Percentiles rank a stretch among this genome's conserved stretches.
Conservation (phyloP, 2,797 vertebrate genomes). For the Danio choprae region DNA sequence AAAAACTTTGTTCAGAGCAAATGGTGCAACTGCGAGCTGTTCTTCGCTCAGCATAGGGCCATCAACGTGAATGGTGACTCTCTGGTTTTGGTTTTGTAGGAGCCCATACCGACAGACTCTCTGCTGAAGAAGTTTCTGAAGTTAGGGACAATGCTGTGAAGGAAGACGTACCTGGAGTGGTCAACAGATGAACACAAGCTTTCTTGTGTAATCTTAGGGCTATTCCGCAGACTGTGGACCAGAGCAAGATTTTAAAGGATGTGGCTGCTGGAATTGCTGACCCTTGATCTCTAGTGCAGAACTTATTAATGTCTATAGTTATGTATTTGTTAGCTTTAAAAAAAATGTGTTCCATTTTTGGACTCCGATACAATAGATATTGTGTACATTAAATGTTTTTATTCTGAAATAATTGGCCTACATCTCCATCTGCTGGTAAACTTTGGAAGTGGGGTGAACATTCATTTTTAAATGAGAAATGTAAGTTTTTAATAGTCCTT, state of each 20-base stretch:
- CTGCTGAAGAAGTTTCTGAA: constrained; percentile 84
- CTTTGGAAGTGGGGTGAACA: constrained; percentile 6
- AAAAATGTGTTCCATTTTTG: neutral
- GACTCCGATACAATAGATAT: neutral
- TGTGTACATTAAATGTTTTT: neutral
- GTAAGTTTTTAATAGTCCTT: neutral
- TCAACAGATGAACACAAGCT: constrained; percentile 80
- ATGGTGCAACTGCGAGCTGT: constrained; percentile 92
- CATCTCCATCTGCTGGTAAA: constrained; percentile 66
- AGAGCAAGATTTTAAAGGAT: constrained; percentile 61
- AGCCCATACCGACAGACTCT: constrained; percentile 82
- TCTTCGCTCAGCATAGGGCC: constrained; percentile 87
- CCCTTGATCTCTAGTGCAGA: neutral
- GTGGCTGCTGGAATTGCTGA: constrained; percentile 63
- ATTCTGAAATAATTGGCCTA: constrained; percentile 23
- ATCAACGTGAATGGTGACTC: constrained; percentile 79
- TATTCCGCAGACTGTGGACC: constrained; percentile 64
- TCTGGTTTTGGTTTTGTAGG: constrained; percentile 84
- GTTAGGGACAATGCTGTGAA: constrained; percentile 78
- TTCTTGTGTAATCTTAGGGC: constrained; percentile 83
- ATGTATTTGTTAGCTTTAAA: constrained; percentile 9
- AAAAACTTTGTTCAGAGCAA: constrained; percentile 88
- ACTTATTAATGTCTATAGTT: neutral
- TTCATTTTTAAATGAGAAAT: neutral
- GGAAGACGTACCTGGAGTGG: constrained; percentile 86